These are phyloP conservation scores for Hemistola chrysoprasaria DNA, from an alignment of 2,888 invertebrate genomes.

Conservation along the genomic window DNA sequence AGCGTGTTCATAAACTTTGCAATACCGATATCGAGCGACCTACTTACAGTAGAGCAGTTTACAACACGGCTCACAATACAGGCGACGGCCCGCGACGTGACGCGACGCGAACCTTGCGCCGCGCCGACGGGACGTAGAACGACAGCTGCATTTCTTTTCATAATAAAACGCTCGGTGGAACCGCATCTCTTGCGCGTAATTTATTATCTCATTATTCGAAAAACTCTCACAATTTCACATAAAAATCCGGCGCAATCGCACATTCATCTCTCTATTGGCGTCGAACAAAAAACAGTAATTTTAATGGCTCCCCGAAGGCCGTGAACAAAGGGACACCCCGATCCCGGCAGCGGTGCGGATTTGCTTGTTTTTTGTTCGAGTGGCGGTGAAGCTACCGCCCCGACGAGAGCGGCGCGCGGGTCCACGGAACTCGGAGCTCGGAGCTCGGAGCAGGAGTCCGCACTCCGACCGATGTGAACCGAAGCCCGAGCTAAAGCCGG, in stretches of 20 bases:
- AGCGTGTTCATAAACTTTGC: slow-evolving; percentile 44
- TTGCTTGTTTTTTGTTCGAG: slow-evolving; percentile 55
- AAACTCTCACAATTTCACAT: slow-evolving; percentile 34
- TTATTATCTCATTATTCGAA: slow-evolving; percentile 31
- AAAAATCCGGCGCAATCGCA: slow-evolving; percentile 35
- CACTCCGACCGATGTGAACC: no score
- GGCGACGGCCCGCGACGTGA: no score
- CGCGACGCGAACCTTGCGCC: no score
- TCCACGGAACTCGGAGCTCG: no score
- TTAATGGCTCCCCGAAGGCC: slow-evolving; percentile 51
- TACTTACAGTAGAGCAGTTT: slow-evolving; percentile 32
- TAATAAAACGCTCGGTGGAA: slow-evolving; percentile 1
- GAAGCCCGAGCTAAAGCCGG: neutral
- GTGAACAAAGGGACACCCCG: slow-evolving; percentile 52
- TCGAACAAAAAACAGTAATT: slow-evolving; percentile 47
- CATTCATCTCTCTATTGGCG: slow-evolving; percentile 39
- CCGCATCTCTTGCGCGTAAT: slow-evolving; percentile 16
- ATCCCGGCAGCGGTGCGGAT: slow-evolving; percentile 35
- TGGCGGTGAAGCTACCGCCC: slow-evolving; percentile 21
- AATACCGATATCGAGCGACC: slow-evolving; percentile 44
- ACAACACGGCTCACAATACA: no score
- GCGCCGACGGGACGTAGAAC: slow-evolving; percentile 19
- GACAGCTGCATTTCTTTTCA: slow-evolving; percentile 36
- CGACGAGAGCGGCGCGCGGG: slow-evolving; percentile 5
- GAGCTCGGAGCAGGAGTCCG: no score